Percentiles rank a stretch among this genome's conserved stretches.
phyloP scores from a whole-genome alignment of 2,888 invertebrate species.

The Brachylomia viminalis region DNA sequence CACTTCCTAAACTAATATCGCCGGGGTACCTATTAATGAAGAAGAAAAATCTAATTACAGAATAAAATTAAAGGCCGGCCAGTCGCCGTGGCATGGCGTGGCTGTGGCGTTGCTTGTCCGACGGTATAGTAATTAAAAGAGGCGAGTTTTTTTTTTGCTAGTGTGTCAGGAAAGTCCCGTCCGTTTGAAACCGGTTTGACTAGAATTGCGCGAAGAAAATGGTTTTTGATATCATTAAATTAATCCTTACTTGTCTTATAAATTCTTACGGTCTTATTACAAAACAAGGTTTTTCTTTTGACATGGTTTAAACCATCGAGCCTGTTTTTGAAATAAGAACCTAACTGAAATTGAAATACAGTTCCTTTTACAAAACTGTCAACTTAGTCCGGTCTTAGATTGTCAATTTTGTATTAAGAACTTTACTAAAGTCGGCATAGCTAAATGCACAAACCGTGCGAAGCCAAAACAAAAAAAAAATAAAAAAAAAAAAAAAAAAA shows the following conservation, averaged over 20 bases:
- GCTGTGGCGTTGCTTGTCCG: slow-evolving; percentile 69
- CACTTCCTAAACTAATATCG: slow-evolving; percentile 54
- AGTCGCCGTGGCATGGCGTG: slow-evolving; percentile 69
- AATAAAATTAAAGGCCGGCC: slow-evolving; percentile 80
- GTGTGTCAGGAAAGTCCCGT: slow-evolving; percentile 49
- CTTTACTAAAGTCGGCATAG: no score
- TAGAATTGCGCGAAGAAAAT: slow-evolving; percentile 48
- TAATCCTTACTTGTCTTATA: slow-evolving; percentile 9
- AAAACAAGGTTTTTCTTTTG: no score
- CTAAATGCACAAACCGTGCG: no score
- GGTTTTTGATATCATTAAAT: slow-evolving; percentile 42
- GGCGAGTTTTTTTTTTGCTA: slow-evolving; percentile 68
- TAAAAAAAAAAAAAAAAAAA: no score
- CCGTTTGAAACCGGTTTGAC: slow-evolving; percentile 48
- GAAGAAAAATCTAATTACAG: slow-evolving; percentile 83
- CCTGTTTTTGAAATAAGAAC: no score
- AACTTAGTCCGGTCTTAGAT: no score
- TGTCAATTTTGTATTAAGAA: no score
- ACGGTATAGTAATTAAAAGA: slow-evolving; percentile 81
- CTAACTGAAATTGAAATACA: no score
- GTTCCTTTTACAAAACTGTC: no score
- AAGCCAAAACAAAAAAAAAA: no score
- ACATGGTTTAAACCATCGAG: no score
- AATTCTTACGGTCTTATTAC: no score
- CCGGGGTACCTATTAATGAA: slow-evolving; percentile 61